Base-by-base conservation (phyloP, 2,888 invertebrate genomes). In the Thecocarcelia acutangulata region DNA sequence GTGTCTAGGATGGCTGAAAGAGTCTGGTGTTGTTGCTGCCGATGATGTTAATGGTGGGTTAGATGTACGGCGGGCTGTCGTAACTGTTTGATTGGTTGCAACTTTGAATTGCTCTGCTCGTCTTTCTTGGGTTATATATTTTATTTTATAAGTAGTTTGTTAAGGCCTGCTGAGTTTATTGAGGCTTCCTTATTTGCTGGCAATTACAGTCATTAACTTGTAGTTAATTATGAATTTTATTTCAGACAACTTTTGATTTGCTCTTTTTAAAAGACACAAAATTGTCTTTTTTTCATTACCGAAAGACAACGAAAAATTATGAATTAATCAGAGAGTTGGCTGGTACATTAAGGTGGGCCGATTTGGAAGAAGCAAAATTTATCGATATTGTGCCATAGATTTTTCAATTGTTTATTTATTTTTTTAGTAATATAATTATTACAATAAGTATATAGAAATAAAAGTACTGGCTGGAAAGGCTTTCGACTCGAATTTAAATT, bases 141-240 rank as follows among this genome's bases (percentile, higher is more conserved):
- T 12, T 46, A 5, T 42, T 56, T 46, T 37, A 6, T 11, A 69
- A 70, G 40, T 19, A 73, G 63, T 61, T 73, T 54, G 8, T n/a
- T 24, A 4, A 13, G 52, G 58, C 50, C 58, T 33, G 15, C 9
- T 64, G 1, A 9, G 6, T 70, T 69, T 44, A 28, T 21, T 44
- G 56, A 50, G 50, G 50, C 50, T 66, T 72, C 61, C 48, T 68
- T 76, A 75, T 80, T 72, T 72, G 61, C 70, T 68, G 21, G 61
- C 61, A 80, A 76, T 80, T 80, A 80, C 66, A 76, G 70, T 61
- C 72, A 80, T 72, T 80, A 70, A 80, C 52, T 75, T 70, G 33
- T 48, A 59, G 40, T 48, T 76, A 58, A 80, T 78, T 66, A 70
- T 44, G 63, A 76, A 76, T 72, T 72, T 42, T 66, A 19, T n/a